These are phyloP conservation scores for Prolemur simus DNA, from an alignment of 2,113 vertebrate species.

Conservation along the genomic window DNA sequence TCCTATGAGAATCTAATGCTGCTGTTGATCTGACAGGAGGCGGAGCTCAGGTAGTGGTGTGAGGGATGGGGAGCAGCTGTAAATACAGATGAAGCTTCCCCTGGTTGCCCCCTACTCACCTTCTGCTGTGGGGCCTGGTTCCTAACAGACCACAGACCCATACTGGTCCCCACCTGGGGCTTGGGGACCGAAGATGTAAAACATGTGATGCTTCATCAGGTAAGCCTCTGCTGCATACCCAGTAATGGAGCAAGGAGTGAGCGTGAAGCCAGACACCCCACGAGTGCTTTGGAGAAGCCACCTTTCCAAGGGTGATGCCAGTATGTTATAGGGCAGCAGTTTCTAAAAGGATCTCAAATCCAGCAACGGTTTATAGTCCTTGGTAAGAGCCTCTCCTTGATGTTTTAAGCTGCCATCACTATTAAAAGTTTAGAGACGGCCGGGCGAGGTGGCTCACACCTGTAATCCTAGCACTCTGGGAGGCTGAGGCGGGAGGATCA, in stretches of 20 bases:
- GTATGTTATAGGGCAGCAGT: neutral
- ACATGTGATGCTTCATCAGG: neutral
- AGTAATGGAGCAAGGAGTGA: neutral
- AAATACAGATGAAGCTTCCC: too few species aligned
- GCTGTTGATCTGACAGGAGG: too few species aligned
- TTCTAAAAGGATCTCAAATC: neutral
- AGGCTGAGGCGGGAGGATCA: too few species aligned
- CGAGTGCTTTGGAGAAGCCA: accelerated
- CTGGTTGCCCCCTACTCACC: too few species aligned
- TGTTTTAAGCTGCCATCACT: neutral
- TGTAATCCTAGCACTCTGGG: too few species aligned
- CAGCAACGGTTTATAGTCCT: neutral
- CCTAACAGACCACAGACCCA: too few species aligned
- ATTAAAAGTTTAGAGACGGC: neutral
- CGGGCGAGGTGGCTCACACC: too few species aligned
- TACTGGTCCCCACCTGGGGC: too few species aligned
- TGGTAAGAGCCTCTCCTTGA: neutral
- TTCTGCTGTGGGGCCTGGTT: too few species aligned
- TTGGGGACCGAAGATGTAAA: neutral
- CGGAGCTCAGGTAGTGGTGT: too few species aligned
- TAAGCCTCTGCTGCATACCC: neutral
- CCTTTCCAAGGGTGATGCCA: neutral
- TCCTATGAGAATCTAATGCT: too few species aligned
- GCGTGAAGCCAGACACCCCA: neutral
- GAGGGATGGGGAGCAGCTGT: too few species aligned